Evolutionary conservation across 2,113 vertebrate genomes (phyloP), one percentile per base, ranked within the genome.

Genomic region (Pseudorectes ferrugineus): DNA sequence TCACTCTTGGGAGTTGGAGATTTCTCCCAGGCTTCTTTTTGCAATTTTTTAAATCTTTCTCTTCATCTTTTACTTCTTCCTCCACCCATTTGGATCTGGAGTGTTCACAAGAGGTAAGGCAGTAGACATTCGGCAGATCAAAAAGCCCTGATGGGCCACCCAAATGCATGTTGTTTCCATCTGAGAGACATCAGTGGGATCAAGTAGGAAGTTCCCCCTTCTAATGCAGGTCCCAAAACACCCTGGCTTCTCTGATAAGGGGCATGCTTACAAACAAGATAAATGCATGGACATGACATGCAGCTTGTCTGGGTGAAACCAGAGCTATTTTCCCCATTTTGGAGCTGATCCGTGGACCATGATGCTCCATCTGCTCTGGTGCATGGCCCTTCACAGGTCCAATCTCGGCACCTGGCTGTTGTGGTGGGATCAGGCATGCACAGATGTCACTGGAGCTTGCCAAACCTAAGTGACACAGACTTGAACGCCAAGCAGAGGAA

Each of bases 101-200:
- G 12, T 22, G n/a, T 49, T 73, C 54, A 63, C 22, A 29, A 76
- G 43, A 75, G 21, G 8, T 45, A 55, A 88, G 59, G 28, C 43
- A 67, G 25, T 38, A 2, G 3, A 4, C 35, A 42, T 67, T 14
- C 54, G 38, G n/a, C 45, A 3, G 5, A 48, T 14, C 40, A 72
- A 61, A 75, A 81, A 74, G 24, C 52, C 49, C 59, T 62, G 20
- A 77, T 25, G 36, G 29, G 20, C 16, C 33, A 59, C 38, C 24
- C 42, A 79, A 74, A n/a, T 13, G 5, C 17, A 33, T 0, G 0
- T 29, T 12, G 1, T 48, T 87, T 54, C 43, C 2, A 0, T 36
- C 16, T 1, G 4, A 52, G 59, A 58, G 43, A 61, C 20, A 46
- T 19, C 43, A 54, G 16, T 22, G 45, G 70, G 48, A 51, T 65